Evolutionary conservation across 2,888 invertebrate genomes (phyloP), one percentile per base, ranked within the genome.

Genomic region (Orthosia incerta): DNA sequence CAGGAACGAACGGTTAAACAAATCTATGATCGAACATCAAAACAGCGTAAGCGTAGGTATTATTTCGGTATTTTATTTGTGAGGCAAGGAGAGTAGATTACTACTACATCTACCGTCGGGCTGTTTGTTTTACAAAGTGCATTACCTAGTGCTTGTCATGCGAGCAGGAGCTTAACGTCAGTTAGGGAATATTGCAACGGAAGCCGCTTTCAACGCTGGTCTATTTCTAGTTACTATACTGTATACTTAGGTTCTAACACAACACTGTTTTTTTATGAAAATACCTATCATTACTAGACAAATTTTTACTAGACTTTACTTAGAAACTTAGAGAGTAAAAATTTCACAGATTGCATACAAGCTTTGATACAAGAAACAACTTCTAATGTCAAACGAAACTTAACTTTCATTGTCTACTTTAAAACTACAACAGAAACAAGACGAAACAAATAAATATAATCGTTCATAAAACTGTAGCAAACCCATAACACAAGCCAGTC

Each of bases 21-120:
- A 72, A 39, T 57, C 51, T 76, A 51, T 64, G 75, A 74, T 12
- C 20, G 48, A 76, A 69, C 45, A 51, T 69, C 59, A 56, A 57
- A 50, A 61, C 31, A 68, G 20, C 3, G 26, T 3, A n/a, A 26
- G 26, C 12, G 59, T 20, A 23, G 23, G 15, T 31, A 61, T 56
- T 69, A n/a, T 51, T 56, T 46, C 2, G 7, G 11, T 18, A 39
- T 51, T 57, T 55, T 46, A 11, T 62, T 31, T 72, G 12, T 18
- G 59, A 67, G 12, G 20, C 9, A 39, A 59, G 7, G 20, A 45
- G 23, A 16, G 20, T 50, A 20, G 45, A n/a, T 1, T 60, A 31
- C 12, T 15, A 31, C 13, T 5, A n/a, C 48, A 45, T 26, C n/a
- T 65, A 46, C 20, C 13, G 20, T n/a, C 48, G 59, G 16, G 31